phyloP scores from a whole-genome alignment of 2,113 vertebrate species.

The Salvelinus sp. region DNA sequence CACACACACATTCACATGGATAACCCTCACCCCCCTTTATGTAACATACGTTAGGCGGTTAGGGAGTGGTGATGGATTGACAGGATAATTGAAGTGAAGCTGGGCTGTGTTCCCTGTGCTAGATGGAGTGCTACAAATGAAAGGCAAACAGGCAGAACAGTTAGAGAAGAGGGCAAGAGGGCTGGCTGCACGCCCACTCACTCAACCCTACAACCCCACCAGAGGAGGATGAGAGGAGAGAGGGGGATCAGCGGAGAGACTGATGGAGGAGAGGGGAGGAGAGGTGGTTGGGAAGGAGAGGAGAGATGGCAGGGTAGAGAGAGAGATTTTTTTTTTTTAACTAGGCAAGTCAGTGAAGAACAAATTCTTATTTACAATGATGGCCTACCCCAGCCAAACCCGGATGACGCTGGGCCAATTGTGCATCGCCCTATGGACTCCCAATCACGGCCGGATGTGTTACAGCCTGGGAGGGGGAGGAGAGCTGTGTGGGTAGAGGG shows the following conservation, averaged over 20 bases:
- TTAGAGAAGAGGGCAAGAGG: conserved; percentile 32
- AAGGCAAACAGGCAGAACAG: conserved; percentile 48
- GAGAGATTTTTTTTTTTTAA: too few species aligned
- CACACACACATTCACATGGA: conserved; percentile 3
- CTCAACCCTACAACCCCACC: conserved; percentile 12
- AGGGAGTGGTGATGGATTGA: conserved; percentile 15
- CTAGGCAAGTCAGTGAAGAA: too few species aligned
- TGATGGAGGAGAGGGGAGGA: background rate
- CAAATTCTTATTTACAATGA: too few species aligned
- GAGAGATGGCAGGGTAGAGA: background rate
- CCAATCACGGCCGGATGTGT: too few species aligned
- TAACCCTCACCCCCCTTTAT: background rate
- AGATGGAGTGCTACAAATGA: conserved; percentile 26
- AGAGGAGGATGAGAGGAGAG: background rate
- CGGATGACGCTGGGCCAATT: too few species aligned
- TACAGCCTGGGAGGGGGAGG: background rate
- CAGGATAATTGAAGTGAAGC: conserved; percentile 35
- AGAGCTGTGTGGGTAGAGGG: background rate
- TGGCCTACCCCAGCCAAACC: too few species aligned
- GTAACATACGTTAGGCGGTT: conserved; percentile 11
- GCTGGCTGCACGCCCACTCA: conserved; percentile 48
- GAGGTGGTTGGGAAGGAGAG: background rate
- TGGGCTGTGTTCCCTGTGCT: conserved; percentile 29
- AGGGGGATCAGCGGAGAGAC: background rate
- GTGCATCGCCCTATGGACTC: too few species aligned